Evolutionary conservation across 2,797 vertebrate species (phyloP).

Genomic region (Helicolenus hilgendorfi): DNA sequence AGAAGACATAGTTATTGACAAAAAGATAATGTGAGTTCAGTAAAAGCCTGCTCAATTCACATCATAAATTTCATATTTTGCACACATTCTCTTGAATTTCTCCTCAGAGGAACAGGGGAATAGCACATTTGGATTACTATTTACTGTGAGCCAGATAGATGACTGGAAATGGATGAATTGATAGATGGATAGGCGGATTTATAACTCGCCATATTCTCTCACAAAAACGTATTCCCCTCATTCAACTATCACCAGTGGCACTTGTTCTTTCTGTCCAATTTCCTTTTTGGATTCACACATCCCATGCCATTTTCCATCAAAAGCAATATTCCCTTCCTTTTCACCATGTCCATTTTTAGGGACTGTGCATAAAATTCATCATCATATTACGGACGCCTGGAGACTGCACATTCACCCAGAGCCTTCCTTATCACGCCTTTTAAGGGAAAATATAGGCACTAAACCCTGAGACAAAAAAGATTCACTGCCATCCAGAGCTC

Average conservation of each 20-base stretch:
- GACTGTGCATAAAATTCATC: constrained; percentile 42
- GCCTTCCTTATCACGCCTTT: constrained; percentile 31
- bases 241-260: background rate
- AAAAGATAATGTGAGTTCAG: background rate
- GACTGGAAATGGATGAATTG: background rate
- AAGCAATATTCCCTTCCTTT: constrained; percentile 24
- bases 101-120: background rate
- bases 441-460: constrained; percentile 30
- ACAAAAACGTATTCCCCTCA: background rate
- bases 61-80: background rate
- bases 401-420: constrained; percentile 28
- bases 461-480: constrained; percentile 49
- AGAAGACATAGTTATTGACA: background rate
- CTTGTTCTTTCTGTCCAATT: constrained; percentile 14
- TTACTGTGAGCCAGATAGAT: background rate
- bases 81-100: background rate
- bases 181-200: background rate
- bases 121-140: background rate
- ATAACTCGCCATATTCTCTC: background rate
- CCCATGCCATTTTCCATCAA: constrained; percentile 29
- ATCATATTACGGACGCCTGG: constrained; percentile 8
- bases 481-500: constrained; percentile 36
- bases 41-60: background rate
- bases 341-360: background rate
- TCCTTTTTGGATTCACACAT: constrained; percentile 21